Percentiles rank a stretch among this genome's conserved stretches.
Conservation (phyloP, 2,888 invertebrate species). For the Callyntrura guangdongensis region DNA sequence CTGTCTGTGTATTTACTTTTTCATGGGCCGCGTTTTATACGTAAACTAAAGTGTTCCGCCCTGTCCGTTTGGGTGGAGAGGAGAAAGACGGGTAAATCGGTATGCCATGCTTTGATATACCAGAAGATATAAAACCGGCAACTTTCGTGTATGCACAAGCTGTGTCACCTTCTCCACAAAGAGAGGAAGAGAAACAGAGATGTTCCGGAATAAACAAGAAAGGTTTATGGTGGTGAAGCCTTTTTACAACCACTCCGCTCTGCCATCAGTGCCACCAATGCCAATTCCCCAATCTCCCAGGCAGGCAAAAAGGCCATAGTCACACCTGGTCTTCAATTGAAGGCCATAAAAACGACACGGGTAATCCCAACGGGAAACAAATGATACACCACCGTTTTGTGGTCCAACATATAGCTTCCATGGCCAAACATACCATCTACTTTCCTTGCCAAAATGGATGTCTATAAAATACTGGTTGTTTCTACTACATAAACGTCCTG, state of each 20-base stretch:
- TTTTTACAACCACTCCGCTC: no score
- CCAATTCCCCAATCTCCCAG: constrained; percentile 25
- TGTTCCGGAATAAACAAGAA: background rate
- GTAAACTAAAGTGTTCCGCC: constrained; percentile 19
- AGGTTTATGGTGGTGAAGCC: background rate
- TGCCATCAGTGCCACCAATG: background rate
- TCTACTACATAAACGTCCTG: background rate
- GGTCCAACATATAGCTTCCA: background rate
- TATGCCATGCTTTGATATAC: no score
- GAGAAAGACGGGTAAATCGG: constrained; percentile 17
- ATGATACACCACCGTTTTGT: constrained; percentile 16
- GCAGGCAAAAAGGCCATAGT: background rate
- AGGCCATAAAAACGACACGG: constrained; percentile 44
- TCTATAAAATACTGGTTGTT: background rate
- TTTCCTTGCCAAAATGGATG: background rate
- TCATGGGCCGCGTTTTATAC: constrained; percentile 9
- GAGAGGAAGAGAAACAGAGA: background rate
- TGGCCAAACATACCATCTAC: background rate
- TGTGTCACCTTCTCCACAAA: no score
- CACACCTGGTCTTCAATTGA: constrained; percentile 37
- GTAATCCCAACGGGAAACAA: constrained; percentile 40
- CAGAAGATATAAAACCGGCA: no score
- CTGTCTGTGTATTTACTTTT: background rate
- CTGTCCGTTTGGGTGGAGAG: constrained; percentile 16
- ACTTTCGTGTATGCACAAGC: no score